Base-by-base conservation (phyloP, 2,797 vertebrate species). In the Karalla daura region DNA sequence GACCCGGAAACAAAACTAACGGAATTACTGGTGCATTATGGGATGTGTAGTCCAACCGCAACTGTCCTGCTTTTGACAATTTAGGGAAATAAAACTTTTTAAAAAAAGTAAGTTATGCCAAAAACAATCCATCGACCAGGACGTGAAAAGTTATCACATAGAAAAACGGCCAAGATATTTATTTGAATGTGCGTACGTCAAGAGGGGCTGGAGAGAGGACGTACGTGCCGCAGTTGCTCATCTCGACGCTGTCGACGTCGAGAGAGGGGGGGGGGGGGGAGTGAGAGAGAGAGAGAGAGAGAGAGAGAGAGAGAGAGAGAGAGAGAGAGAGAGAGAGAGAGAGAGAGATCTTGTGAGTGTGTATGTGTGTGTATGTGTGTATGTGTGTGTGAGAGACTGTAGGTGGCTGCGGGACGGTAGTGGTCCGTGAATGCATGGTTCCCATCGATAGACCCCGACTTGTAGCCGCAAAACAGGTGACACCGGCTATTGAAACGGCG, bases 1-100 rank as follows among this genome's bases (percentile, higher is more conserved):
- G 35, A 87, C 86, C 12, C 83, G 89, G 91, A 90, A 90, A 45
- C 50, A 64, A 83, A 84, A 74, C 18, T 18, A 1, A 14, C 1
- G 0, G 15, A 14, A 5, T 0, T 0, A 1, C 0, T 0, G 10
- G 25, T 80, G 88, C 68, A 86, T 83, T 17, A 0, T 88, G 86
- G 90, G 87, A 88, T 1, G 71, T 64, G 83, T 43, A 70, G 88
- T 91, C 61, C 0, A 5, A 4, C 10, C 3, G 1, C 5, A 5
- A 2, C 0, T 1, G 0, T 8, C 0, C 3, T 1, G 0, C 24
- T 14, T 15, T 33, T 35, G 2, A 0, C 0, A 23, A 5, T 28
- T 35, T 5, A 6, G 20, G 2, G 0, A 13, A 20, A 1, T 51
- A 35, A 55, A 50, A 30, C n/a, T 8, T 54, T 13, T n/a, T n/a